A percentile compares a stretch with the other conserved stretches of the same genome.
phyloP scores from a whole-genome alignment of 2,113 vertebrate genomes.

The Daphoenositta chrysoptera region DNA sequence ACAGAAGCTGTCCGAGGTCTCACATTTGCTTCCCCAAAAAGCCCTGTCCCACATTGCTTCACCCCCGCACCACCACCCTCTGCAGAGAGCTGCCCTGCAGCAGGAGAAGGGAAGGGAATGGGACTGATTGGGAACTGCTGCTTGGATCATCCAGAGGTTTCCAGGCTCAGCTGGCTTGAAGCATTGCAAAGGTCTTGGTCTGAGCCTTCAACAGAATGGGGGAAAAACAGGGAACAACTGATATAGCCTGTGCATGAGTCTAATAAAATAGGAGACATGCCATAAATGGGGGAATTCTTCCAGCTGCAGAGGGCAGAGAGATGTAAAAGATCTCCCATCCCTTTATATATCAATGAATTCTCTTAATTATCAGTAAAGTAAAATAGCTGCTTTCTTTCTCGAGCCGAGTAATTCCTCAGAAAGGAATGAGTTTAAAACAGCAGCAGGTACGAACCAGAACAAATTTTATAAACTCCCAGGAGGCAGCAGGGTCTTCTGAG shows the following conservation, averaged over 20 bases:
- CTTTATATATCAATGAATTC: background rate
- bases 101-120: background rate
- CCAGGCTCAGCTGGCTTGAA: background rate
- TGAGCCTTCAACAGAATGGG: background rate
- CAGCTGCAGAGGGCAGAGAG: background rate
- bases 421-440: background rate
- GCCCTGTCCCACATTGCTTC: background rate
- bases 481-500: background rate
- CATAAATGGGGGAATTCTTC: background rate
- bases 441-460: background rate
- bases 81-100: background rate
- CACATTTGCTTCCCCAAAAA: background rate
- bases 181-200: background rate
- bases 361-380: background rate
- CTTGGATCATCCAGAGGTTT: background rate
- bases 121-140: background rate
- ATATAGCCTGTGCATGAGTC: background rate
- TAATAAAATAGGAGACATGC: background rate
- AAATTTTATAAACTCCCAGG: background rate
- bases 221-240: background rate
- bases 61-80: background rate
- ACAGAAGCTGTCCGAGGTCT: conserved; percentile 4
- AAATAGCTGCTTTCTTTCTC: background rate
- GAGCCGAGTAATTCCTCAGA: background rate
- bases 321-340: background rate